phyloP scores from a whole-genome alignment of 30 jellyfish, hydroid and myxozoan genomes.

The Pelagia noctiluca region DNA sequence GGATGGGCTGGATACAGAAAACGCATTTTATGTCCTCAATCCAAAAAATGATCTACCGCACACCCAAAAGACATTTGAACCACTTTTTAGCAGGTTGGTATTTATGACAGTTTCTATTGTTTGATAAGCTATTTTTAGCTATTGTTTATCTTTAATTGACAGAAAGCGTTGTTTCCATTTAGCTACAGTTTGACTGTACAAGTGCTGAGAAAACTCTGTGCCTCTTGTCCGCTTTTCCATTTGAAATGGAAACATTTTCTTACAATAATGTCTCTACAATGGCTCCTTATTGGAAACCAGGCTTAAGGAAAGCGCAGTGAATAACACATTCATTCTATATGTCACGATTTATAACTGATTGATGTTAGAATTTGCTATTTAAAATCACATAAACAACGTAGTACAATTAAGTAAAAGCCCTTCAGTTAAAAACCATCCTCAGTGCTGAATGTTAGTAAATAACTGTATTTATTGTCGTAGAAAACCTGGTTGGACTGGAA shows the following conservation, averaged over 20 bases:
- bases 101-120: background rate
- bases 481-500: slow-evolving; percentile 85
- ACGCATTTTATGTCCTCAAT: slow-evolving; percentile 74
- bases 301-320: no score
- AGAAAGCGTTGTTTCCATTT: background rate
- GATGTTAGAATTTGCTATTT: no score
- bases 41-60: slow-evolving; percentile 93
- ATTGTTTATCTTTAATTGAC: background rate
- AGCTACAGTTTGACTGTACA: no score
- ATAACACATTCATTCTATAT: no score
- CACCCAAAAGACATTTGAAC: slow-evolving; percentile 85
- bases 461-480: slow-evolving; percentile 36
- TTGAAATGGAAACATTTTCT: no score
- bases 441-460: background rate
- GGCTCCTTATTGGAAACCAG: no score
- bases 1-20: slow-evolving; percentile 66
- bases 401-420: background rate
- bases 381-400: background rate
- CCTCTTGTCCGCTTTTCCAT: no score
- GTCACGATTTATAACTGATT: no score
- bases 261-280: no score
- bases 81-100: slow-evolving; percentile 83
- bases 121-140: background rate
- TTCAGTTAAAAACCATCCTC: background rate
- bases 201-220: no score